These are phyloP conservation scores for Orycteropus afer DNA, from an alignment of 2,113 vertebrate genomes.

Conservation along the genomic window DNA sequence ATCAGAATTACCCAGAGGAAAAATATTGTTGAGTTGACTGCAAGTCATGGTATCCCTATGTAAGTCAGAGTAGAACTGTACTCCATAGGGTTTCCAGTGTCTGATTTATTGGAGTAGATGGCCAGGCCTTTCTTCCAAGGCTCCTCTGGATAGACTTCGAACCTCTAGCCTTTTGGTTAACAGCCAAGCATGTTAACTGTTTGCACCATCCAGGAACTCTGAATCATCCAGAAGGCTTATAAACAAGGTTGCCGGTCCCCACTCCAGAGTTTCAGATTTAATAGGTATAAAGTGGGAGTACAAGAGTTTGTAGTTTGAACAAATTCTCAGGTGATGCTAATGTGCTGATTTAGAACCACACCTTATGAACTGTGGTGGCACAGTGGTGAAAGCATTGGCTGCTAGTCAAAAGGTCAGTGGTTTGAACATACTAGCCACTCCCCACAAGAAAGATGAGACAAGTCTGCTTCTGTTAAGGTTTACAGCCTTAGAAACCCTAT, in stretches of 20 bases:
- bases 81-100: background rate
- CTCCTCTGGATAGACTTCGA: background rate
- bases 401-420: no score
- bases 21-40: background rate
- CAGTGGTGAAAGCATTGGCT: no score
- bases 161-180: background rate
- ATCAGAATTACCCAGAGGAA: background rate
- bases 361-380: background rate
- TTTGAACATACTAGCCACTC: no score
- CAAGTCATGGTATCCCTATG: no score
- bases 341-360: background rate
- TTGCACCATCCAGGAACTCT: background rate
- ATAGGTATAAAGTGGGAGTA: background rate
- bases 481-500: no score
- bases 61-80: background rate
- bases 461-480: no score
- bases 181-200: background rate
- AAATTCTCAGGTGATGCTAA: background rate
- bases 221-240: background rate
- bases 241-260: background rate
- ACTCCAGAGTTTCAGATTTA: background rate
- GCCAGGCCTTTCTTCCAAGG: background rate
- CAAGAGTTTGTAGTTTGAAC: conserved; percentile 17
- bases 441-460: no score
- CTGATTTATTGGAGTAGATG: background rate